A percentile compares a stretch with the other conserved stretches of the same genome.
These are phyloP conservation scores for Lutraria rhynchaena DNA, from an alignment of 1,140 invertebrate species.

Conservation along the genomic window DNA sequence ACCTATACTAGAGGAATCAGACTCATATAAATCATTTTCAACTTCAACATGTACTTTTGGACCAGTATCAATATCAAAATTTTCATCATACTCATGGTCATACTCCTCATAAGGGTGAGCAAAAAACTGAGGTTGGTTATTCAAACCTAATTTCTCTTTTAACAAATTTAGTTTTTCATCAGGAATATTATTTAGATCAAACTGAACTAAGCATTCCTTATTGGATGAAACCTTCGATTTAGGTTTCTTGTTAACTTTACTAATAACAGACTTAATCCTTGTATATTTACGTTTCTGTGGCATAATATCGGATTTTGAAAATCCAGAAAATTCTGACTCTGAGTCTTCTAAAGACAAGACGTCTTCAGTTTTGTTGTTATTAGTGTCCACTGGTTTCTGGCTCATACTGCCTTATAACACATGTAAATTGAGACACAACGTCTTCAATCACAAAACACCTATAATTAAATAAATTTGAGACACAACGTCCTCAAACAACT, in stretches of 20 bases:
- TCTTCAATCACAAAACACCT: too few relatives aligned
- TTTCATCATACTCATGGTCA: background rate
- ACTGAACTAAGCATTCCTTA: background rate
- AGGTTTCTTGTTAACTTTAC: background rate
- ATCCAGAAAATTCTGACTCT: slow-evolving; percentile 2
- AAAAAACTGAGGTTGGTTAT: background rate
- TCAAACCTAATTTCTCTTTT: background rate
- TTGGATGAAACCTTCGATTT: background rate
- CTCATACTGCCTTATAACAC: too few relatives aligned
- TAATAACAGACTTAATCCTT: background rate
- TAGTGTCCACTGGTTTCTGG: too few relatives aligned
- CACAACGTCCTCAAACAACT: too few relatives aligned
- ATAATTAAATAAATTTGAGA: too few relatives aligned
- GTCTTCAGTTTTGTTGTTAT: too few relatives aligned
- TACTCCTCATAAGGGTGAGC: background rate
- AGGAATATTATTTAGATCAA: background rate
- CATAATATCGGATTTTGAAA: background rate
- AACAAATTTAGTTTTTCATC: background rate
- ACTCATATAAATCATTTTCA: background rate
- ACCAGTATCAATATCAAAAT: background rate
- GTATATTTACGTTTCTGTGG: background rate
- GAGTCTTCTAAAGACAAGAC: background rate
- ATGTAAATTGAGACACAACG: too few relatives aligned
- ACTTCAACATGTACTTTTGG: slow-evolving; percentile 1
- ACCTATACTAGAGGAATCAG: background rate